Conservation (phyloP, 2,113 vertebrate genomes). For the Mystacornis crossleyi region DNA sequence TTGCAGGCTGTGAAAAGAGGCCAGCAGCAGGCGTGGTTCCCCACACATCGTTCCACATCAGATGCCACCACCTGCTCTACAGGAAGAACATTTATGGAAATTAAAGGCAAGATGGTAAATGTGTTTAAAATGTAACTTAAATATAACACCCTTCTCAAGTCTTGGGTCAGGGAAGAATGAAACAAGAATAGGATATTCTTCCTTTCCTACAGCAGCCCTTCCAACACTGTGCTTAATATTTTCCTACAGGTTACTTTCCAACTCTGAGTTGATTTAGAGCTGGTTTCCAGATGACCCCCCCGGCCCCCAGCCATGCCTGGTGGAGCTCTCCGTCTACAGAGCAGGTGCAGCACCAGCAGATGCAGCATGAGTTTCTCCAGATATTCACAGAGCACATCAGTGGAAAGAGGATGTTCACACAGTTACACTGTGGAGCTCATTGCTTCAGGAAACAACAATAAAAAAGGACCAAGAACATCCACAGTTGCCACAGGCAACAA, state of each 20-base stretch:
- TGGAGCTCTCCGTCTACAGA: neutral
- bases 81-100: neutral
- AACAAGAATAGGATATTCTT: neutral
- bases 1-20: neutral
- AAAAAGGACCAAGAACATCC: neutral
- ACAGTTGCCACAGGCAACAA: neutral
- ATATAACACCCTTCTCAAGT: neutral
- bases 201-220: neutral
- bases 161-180: neutral
- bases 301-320: neutral
- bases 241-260: neutral
- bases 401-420: neutral
- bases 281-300: neutral
- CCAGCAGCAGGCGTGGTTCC: neutral
- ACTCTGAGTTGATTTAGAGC: neutral
- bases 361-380: neutral
- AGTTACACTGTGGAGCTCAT: neutral
- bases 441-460: neutral
- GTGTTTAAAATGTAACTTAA: neutral
- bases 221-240: neutral
- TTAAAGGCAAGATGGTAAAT: neutral
- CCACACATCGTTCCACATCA: fast-evolving
- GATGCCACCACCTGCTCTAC: neutral
- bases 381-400: neutral
- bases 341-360: neutral